phyloP scores from a whole-genome alignment of 1,140 invertebrate genomes.

The Papilio dardanus region DNA sequence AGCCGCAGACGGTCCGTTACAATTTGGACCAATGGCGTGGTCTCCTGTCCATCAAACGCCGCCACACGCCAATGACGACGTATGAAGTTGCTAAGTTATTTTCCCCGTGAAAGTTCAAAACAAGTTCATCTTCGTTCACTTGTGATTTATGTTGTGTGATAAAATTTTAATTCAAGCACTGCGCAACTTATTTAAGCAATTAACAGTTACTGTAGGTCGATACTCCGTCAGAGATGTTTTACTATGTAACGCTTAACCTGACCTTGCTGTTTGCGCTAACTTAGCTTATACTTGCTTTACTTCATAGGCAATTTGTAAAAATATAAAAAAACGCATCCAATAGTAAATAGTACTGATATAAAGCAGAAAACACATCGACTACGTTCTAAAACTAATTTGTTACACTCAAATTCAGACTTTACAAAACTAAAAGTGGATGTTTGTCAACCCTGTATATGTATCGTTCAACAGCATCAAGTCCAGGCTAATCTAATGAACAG shows the following conservation, averaged over 20 bases:
- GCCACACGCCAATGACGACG: slow-evolving; percentile 51
- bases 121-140: slow-evolving; percentile 46
- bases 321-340: neutral
- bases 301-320: neutral
- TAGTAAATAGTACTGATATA: too few relatives aligned
- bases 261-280: slow-evolving; percentile 16
- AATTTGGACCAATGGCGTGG: slow-evolving; percentile 55
- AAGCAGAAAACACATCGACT: too few relatives aligned
- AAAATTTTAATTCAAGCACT: slow-evolving; percentile 43
- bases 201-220: slow-evolving; percentile 47
- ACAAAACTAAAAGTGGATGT: neutral
- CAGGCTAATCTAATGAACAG: slow-evolving; percentile 18
- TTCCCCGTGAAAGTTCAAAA: slow-evolving; percentile 72
- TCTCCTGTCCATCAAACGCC: slow-evolving; percentile 33
- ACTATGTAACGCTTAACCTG: slow-evolving; percentile 9
- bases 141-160: slow-evolving; percentile 46
- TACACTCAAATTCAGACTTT: neutral
- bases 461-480: neutral
- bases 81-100: slow-evolving; percentile 44
- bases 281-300: neutral
- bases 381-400: too few relatives aligned
- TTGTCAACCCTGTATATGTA: slow-evolving; percentile 11
- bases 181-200: slow-evolving; percentile 46
- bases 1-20: slow-evolving; percentile 57
- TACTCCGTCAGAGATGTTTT: slow-evolving; percentile 32